These are phyloP conservation scores for Lymantria monacha DNA, from an alignment of 2,888 invertebrate genomes.

Conservation along the genomic window DNA sequence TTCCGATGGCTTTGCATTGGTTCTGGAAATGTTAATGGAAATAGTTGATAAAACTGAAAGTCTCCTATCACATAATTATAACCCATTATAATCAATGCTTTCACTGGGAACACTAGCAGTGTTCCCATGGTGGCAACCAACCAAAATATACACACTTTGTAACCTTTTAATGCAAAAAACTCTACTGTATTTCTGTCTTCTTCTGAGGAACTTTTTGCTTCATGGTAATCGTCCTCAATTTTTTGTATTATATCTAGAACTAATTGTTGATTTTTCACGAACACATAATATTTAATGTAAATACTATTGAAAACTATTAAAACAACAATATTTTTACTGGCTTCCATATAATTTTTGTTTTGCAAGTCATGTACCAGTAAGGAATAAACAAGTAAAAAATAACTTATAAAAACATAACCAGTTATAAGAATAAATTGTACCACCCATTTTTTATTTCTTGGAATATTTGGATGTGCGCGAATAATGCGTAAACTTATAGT, in stretches of 20 bases:
- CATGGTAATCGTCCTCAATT: conserved; percentile 50
- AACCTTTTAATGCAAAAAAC: conserved; percentile 41
- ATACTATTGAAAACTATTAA: conserved; percentile 45
- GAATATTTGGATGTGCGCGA: conserved; percentile 41
- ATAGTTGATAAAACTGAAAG: conserved; percentile 47
- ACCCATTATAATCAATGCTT: conserved; percentile 47
- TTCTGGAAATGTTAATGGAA: conserved; percentile 49
- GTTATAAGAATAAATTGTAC: conserved; percentile 27
- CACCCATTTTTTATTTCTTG: conserved; percentile 36
- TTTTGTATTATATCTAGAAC: conserved; percentile 40
- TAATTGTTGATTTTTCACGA: conserved; percentile 39
- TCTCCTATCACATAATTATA: conserved; percentile 41
- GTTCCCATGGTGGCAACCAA: conserved; percentile 35
- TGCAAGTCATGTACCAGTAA: conserved; percentile 44
- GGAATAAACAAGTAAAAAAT: conserved; percentile 39
- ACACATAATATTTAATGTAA: conserved; percentile 44
- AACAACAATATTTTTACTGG: conserved; percentile 52
- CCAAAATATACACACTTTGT: conserved; percentile 50
- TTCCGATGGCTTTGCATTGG: conserved; percentile 45
- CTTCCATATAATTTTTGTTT: conserved; percentile 41
- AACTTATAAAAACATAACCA: conserved; percentile 17
- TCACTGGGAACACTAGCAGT: conserved; percentile 46
- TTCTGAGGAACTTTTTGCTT: conserved; percentile 28
- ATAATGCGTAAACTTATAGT: conserved; percentile 38
- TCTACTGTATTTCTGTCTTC: conserved; percentile 45